Evolutionary conservation across 30 jellyfish, hydroid and myxozoan species (phyloP).

Genomic region (Hydractinia symbiolongicarpus): DNA sequence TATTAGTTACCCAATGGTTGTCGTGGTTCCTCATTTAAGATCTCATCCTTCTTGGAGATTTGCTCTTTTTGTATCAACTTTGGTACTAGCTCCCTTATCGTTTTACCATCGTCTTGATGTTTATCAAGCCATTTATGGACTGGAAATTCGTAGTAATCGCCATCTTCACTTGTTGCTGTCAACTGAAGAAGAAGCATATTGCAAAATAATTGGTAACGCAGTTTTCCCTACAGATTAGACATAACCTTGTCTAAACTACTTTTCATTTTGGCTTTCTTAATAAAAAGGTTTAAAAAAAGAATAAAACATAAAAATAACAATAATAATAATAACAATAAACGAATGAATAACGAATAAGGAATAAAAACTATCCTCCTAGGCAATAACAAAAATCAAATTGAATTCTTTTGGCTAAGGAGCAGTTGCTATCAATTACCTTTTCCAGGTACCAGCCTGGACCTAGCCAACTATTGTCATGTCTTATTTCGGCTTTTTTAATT

Average conservation of each 20-base stretch:
- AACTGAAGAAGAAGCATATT: constrained; percentile 38
- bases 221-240: background rate
- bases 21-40: constrained; percentile 52
- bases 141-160: constrained; percentile 91
- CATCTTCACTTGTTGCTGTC: constrained; percentile 92
- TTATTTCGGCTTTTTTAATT: constrained; percentile 50
- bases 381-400: too few species aligned
- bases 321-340: too few species aligned
- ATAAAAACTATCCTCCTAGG: too few species aligned
- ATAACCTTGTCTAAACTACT: background rate
- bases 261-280: background rate
- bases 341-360: too few species aligned
- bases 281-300: background rate
- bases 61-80: constrained; percentile 38
- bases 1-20: constrained; percentile 79
- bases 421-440: constrained; percentile 37
- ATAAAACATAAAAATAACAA: background rate
- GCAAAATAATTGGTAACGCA: background rate
- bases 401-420: too few species aligned
- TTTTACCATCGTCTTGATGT: constrained; percentile 72
- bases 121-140: constrained; percentile 88
- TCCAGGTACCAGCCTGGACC: constrained; percentile 97
- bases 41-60: constrained; percentile 7
- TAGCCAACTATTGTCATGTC: constrained; percentile 89
- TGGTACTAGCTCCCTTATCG: constrained; percentile 72